Conservation (phyloP, 2,113 vertebrate species). For the Paramisgurnus dabryanus region DNA sequence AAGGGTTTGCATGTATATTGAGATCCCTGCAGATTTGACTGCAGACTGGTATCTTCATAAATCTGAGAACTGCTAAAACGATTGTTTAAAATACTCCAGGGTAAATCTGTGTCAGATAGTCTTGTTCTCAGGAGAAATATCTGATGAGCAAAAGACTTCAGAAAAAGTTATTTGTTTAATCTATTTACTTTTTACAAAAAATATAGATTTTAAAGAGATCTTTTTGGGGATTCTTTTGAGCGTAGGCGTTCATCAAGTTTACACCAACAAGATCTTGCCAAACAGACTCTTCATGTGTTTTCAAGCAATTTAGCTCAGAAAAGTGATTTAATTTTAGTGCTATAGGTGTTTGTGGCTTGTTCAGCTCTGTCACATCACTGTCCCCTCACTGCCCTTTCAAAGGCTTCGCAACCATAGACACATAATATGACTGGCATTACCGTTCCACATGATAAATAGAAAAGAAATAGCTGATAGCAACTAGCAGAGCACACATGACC, state of each 20-base stretch:
- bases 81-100: too few species aligned
- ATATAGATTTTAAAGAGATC: too few species aligned
- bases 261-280: background rate
- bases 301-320: background rate
- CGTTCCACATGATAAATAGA: conserved; percentile 33
- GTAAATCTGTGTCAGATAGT: too few species aligned
- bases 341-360: conserved; percentile 24
- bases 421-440: conserved; percentile 30
- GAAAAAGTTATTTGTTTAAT: too few species aligned
- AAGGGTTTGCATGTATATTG: too few species aligned
- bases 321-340: conserved; percentile 21
- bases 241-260: background rate
- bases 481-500: conserved; percentile 3
- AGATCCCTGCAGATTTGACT: too few species aligned
- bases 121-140: too few species aligned
- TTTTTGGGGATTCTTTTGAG: too few species aligned
- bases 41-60: too few species aligned
- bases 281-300: background rate
- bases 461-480: conserved; percentile 22
- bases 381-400: conserved; percentile 21
- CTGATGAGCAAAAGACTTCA: too few species aligned
- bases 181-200: too few species aligned
- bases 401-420: conserved; percentile 20
- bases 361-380: conserved; percentile 3
- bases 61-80: too few species aligned